phyloP scores from a whole-genome alignment of 2,113 vertebrate species.

The Piprites chloris region DNA sequence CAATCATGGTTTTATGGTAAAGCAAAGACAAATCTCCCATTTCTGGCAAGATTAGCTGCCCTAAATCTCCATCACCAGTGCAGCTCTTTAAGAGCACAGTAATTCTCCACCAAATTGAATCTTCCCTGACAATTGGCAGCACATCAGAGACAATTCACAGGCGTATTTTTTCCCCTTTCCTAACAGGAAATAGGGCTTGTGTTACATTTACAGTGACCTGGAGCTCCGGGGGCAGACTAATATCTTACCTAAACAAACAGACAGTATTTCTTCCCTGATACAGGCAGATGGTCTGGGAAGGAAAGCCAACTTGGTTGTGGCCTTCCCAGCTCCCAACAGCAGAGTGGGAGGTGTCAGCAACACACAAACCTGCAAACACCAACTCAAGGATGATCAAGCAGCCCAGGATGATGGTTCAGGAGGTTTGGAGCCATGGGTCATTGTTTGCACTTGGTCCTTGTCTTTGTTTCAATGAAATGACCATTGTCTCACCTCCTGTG shows the following conservation, averaged over 20 bases:
- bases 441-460: not conserved
- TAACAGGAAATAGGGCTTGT: conserved; percentile 63
- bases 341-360: not conserved
- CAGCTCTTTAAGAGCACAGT: conserved; percentile 38
- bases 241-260: conserved; percentile 73
- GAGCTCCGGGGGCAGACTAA: conserved; percentile 59
- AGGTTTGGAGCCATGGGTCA: not conserved
- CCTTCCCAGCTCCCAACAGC: not conserved
- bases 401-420: not conserved
- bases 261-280: conserved; percentile 52
- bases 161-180: conserved; percentile 61
- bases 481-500: not conserved
- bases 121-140: conserved; percentile 67
- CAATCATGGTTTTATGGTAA: not conserved
- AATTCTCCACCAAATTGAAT: conserved; percentile 63
- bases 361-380: not conserved
- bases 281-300: conserved; percentile 7
- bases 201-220: conserved; percentile 71
- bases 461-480: not conserved
- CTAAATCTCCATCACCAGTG: conserved; percentile 37
- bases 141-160: conserved; percentile 65
- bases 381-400: not conserved
- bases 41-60: conserved; percentile 41
- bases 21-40: conserved; percentile 16
- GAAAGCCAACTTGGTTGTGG: conserved; percentile 10